phyloP scores from a whole-genome alignment of 2,888 invertebrate genomes.

The Drosophila tanythrix region DNA sequence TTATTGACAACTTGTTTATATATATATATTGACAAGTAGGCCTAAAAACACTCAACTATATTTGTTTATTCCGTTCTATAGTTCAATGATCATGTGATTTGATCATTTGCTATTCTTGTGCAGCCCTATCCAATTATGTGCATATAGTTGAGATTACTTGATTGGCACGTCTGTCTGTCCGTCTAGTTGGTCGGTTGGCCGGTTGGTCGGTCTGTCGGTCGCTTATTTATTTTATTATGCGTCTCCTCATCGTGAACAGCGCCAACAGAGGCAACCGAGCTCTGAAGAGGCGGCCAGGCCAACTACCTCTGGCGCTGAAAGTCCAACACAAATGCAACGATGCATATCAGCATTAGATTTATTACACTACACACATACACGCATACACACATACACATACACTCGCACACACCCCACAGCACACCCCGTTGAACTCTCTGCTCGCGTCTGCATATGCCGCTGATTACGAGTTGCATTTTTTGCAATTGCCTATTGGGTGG shows the following conservation, averaged over 20 bases:
- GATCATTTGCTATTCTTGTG: slow-evolving; percentile 14
- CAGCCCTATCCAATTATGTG: slow-evolving; percentile 21
- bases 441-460: slow-evolving; percentile 22
- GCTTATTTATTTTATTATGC: slow-evolving; percentile 53
- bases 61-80: neutral
- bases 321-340: slow-evolving; percentile 61
- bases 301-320: slow-evolving; percentile 59
- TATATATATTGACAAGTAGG: neutral
- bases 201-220: slow-evolving; percentile 4
- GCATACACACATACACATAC: neutral
- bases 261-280: neutral
- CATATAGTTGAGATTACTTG: slow-evolving; percentile 3
- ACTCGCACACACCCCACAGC: neutral
- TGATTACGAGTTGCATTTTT: slow-evolving; percentile 44
- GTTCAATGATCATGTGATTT: slow-evolving; percentile 20
- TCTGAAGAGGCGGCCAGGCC: slow-evolving; percentile 45
- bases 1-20: neutral
- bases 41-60: neutral
- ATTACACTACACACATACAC: slow-evolving; percentile 14
- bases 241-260: slow-evolving; percentile 24
- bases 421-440: slow-evolving; percentile 20
- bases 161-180: neutral
- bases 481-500: slow-evolving; percentile 38
- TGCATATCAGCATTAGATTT: slow-evolving; percentile 65
- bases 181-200: slow-evolving; percentile 4